phyloP scores from a whole-genome alignment of 2,888 invertebrate species.

The Trichopria drosophilae region DNA sequence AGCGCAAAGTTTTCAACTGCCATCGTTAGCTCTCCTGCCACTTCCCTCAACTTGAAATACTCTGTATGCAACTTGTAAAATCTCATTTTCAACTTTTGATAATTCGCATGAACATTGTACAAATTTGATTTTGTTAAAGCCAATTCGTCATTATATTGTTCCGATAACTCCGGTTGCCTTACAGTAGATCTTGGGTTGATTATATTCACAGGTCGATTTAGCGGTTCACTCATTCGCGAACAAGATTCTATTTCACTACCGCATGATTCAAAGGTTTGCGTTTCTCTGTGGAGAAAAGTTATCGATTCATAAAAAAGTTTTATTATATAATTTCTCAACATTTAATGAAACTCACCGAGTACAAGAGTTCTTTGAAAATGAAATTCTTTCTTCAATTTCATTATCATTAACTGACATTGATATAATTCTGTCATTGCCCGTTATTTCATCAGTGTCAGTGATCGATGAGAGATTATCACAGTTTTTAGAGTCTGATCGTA shows the following conservation, averaged over 20 bases:
- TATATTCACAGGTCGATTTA: slow-evolving; percentile 33
- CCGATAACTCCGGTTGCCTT: slow-evolving; percentile 5
- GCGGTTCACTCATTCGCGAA: slow-evolving; percentile 33
- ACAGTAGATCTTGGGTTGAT: slow-evolving; percentile 21
- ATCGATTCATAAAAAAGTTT: slow-evolving; percentile 8
- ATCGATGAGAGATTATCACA: background rate
- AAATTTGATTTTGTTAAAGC: slow-evolving; percentile 42
- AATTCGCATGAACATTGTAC: slow-evolving; percentile 46
- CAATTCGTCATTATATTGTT: slow-evolving; percentile 41
- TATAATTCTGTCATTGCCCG: slow-evolving; percentile 38
- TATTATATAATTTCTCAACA: slow-evolving; percentile 2
- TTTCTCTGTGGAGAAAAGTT: slow-evolving; percentile 36
- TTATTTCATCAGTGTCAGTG: background rate
- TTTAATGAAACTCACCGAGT: slow-evolving; percentile 31
- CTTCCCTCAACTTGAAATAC: slow-evolving; percentile 58
- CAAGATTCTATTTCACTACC: slow-evolving; percentile 33
- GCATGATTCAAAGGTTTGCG: slow-evolving; percentile 45
- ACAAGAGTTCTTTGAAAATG: slow-evolving; percentile 27
- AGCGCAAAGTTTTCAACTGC: slow-evolving; percentile 64
- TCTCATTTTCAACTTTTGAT: slow-evolving; percentile 52
- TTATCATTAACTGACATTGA: slow-evolving; percentile 41
- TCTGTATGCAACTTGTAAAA: slow-evolving; percentile 57
- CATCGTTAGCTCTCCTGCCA: slow-evolving; percentile 65
- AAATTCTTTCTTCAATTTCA: slow-evolving; percentile 35
- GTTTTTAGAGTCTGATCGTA: too few relatives aligned